These are phyloP conservation scores for Poecile montanus DNA, from an alignment of 2,797 vertebrate species.

Conservation along the genomic window DNA sequence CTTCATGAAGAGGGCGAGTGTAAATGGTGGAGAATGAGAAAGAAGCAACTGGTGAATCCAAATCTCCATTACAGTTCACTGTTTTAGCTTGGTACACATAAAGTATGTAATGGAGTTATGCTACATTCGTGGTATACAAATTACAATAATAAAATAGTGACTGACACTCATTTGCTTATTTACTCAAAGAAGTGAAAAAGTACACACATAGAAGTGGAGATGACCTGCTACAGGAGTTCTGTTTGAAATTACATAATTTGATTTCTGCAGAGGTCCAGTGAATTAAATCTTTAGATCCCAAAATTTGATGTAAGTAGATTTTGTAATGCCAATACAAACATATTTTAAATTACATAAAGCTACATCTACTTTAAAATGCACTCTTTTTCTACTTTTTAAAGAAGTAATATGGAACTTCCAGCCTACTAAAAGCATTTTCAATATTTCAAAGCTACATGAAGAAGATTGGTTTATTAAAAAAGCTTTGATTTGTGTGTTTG, in stretches of 20 bases:
- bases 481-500: not conserved
- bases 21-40: constrained; percentile 7
- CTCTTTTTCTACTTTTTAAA: not conserved
- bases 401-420: not conserved
- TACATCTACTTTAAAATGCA: not conserved
- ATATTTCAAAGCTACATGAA: not conserved
- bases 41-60: not conserved
- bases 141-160: not conserved
- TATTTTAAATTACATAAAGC: not conserved
- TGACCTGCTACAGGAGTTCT: not conserved
- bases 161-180: constrained; percentile 20
- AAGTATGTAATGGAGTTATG: not conserved
- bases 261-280: not conserved
- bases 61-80: not conserved
- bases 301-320: not conserved
- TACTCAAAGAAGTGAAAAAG: constrained; percentile 44
- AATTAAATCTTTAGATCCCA: not conserved
- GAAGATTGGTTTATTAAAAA: constrained; percentile 48
- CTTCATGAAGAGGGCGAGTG: constrained; percentile 21
- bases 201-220: not conserved
- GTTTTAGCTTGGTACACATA: not conserved
- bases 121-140: not conserved
- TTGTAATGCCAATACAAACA: not conserved
- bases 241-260: not conserved
- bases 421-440: not conserved